phyloP scores from a whole-genome alignment of 2,113 vertebrate genomes.

The Oxyura jamaicensis region DNA sequence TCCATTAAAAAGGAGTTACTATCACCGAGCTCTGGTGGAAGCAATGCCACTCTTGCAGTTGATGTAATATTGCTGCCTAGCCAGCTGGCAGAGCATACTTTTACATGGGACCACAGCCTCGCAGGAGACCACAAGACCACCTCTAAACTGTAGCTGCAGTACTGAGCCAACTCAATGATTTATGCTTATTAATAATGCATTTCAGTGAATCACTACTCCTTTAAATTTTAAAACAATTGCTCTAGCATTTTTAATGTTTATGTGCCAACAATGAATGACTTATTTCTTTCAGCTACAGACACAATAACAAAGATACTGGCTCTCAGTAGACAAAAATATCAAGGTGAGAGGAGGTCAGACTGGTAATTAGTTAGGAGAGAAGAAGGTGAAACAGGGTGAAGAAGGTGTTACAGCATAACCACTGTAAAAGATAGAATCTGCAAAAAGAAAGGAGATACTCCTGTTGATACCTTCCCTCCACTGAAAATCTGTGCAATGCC shows the following conservation, averaged over 20 bases:
- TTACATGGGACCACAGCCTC: background rate
- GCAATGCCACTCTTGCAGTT: background rate
- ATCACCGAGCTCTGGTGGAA: background rate
- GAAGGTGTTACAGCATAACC: background rate
- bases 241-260: conserved; percentile 42
- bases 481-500: background rate
- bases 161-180: conserved; percentile 49
- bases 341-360: background rate
- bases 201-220: conserved; percentile 33
- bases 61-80: background rate
- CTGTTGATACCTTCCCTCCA: background rate
- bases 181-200: conserved; percentile 66
- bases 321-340: background rate
- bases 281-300: conserved; percentile 28
- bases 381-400: background rate
- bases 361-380: background rate
- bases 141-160: conserved; percentile 19
- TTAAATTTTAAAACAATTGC: conserved; percentile 60
- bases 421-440: background rate
- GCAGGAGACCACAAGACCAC: background rate
- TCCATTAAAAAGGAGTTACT: background rate
- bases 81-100: conserved; percentile 34
- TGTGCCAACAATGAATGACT: background rate
- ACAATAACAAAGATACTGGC: background rate
- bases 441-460: background rate